Conservation (phyloP, 2,113 vertebrate species). For the Pterocles orientalis region DNA sequence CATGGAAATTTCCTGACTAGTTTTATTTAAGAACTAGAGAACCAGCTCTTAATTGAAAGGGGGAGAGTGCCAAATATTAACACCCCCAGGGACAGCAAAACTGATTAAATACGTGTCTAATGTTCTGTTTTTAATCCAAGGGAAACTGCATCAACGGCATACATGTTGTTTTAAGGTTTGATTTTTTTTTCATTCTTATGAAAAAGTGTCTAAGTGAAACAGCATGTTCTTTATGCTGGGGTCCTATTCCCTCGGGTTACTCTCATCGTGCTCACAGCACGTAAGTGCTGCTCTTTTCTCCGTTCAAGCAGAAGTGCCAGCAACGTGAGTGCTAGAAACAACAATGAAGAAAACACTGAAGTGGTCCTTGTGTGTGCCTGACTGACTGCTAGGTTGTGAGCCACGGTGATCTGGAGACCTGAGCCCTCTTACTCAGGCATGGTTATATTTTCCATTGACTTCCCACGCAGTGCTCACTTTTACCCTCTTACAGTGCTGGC, state of each 20-base stretch:
- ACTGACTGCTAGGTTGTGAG: neutral
- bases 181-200: constrained; percentile 34
- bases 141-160: constrained; percentile 1
- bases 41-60: constrained; percentile 38
- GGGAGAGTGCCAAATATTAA: constrained; percentile 58
- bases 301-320: rapidly evolving
- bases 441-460: neutral
- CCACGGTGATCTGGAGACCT: neutral
- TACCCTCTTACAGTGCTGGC: neutral
- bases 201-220: constrained; percentile 48
- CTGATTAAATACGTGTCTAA: constrained; percentile 61
- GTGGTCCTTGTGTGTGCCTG: neutral
- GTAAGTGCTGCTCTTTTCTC: neutral
- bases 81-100: constrained; percentile 48
- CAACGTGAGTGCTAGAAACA: neutral
- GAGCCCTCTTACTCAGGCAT: neutral
- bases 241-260: neutral
- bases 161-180: constrained; percentile 45
- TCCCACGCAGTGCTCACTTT: rapidly evolving
- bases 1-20: constrained; percentile 41
- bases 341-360: neutral
- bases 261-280: neutral
- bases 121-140: constrained; percentile 60
- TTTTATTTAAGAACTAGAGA: constrained; percentile 44
- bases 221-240: constrained; percentile 39